Evolutionary conservation across 2,797 vertebrate species (phyloP).

Genomic region (Sebastes minor): DNA sequence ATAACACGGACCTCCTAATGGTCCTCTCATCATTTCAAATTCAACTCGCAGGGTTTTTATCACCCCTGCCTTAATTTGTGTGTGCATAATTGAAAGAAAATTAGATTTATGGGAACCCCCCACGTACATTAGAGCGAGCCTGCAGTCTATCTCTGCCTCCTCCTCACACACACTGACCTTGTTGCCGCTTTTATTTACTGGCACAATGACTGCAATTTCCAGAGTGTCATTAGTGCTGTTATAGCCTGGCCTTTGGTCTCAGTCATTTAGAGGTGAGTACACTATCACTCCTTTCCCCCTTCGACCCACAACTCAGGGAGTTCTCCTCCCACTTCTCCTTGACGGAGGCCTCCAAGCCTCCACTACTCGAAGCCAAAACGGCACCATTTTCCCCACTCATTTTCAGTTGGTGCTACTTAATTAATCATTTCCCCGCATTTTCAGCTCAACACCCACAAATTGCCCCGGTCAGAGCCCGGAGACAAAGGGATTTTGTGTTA

Average conservation of each 20-base stretch:
- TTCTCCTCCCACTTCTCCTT: conserved; percentile 2
- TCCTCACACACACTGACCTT: conserved; percentile 50
- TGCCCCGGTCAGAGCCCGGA: conserved; percentile 69
- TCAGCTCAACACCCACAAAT: conserved; percentile 73
- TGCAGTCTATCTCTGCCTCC: conserved; percentile 26
- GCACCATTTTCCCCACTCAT: conserved; percentile 31
- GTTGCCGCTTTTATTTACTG: conserved; percentile 72
- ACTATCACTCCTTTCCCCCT: conserved; percentile 37
- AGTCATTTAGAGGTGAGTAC: conserved; percentile 64
- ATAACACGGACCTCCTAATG: conserved; percentile 57
- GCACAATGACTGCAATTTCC: conserved; percentile 63
- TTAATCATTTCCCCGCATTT: conserved; percentile 74
- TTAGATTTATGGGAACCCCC: conserved; percentile 61
- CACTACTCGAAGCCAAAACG: conserved; percentile 24
- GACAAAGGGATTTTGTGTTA: conserved; percentile 79
- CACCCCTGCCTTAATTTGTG: conserved; percentile 65
- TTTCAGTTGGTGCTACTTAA: conserved; percentile 60
- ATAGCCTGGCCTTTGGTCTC: conserved; percentile 59
- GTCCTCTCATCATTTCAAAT: conserved; percentile 59
- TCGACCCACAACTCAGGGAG: conserved; percentile 2
- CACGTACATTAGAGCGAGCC: conserved; percentile 29
- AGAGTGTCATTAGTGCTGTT: conserved; percentile 69
- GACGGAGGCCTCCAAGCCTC: conserved; percentile 5
- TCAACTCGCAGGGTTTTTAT: conserved; percentile 58
- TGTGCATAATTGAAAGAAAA: conserved; percentile 75